These are phyloP conservation scores for Montipora capitata DNA, from an alignment of 92 coral and sea anemone species.

Conservation along the genomic window DNA sequence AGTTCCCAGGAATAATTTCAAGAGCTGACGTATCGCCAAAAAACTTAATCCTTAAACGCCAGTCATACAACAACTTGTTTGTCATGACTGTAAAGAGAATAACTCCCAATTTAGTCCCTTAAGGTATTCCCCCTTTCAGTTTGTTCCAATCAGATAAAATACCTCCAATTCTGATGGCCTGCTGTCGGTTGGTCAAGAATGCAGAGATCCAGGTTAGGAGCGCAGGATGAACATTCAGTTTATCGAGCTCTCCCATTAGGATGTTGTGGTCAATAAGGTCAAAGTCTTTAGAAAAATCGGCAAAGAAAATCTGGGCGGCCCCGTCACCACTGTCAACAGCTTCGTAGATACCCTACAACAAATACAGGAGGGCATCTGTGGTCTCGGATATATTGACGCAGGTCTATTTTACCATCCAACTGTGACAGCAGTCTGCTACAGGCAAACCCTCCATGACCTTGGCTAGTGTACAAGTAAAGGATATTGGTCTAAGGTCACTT, in stretches of 20 bases:
- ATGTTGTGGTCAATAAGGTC: slow-evolving; percentile 54
- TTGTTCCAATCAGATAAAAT: slow-evolving; percentile 42
- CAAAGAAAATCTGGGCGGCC: slow-evolving; percentile 58
- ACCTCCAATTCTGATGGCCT: slow-evolving; percentile 53
- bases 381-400: too few species aligned
- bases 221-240: slow-evolving; percentile 31
- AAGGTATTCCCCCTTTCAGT: slow-evolving; percentile 55
- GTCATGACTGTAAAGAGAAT: slow-evolving; percentile 47
- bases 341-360: too few species aligned
- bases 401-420: too few species aligned
- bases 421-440: too few species aligned
- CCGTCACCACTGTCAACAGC: slow-evolving; percentile 25
- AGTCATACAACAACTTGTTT: slow-evolving; percentile 24
- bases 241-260: slow-evolving; percentile 22
- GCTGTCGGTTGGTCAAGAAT: slow-evolving; percentile 29
- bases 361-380: too few species aligned
- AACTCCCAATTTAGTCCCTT: slow-evolving; percentile 58
- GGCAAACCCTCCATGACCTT: slow-evolving; percentile 75
- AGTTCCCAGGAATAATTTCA: slow-evolving; percentile 59
- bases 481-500: slow-evolving; percentile 62
- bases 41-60: slow-evolving; percentile 20
- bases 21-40: slow-evolving; percentile 39
- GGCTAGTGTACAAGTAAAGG: slow-evolving; percentile 69
- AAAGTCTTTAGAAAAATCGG: slow-evolving; percentile 70
- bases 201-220: slow-evolving; percentile 58